phyloP scores from a whole-genome alignment of 2,113 vertebrate genomes.

The Solenodon paradoxus region DNA sequence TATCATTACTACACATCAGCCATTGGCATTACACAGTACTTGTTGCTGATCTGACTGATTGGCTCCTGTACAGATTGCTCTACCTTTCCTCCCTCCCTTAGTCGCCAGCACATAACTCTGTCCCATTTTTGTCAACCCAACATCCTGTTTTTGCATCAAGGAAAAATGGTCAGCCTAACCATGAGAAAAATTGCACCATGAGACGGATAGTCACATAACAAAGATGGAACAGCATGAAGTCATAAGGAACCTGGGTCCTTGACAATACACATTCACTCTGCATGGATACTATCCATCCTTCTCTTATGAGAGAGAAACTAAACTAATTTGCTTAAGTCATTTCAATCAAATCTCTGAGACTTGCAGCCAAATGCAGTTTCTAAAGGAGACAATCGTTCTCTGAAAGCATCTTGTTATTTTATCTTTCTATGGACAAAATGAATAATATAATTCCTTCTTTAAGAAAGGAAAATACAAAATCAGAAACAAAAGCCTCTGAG shows the following conservation, averaged over 20 bases:
- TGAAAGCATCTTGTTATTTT: constrained; percentile 5
- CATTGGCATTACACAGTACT: no score
- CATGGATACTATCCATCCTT: neutral
- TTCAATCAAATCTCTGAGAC: neutral
- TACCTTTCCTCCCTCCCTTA: no score
- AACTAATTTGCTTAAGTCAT: neutral
- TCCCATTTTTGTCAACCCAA: no score
- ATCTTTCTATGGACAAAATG: neutral
- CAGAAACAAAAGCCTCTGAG: neutral
- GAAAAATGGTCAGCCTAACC: no score
- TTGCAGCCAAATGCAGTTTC: neutral
- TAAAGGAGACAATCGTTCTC: neutral
- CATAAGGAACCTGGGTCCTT: neutral
- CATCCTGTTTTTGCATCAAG: no score
- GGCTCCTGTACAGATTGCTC: no score
- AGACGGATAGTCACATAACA: neutral
- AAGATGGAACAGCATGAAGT: neutral
- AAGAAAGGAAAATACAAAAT: neutral
- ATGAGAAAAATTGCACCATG: neutral
- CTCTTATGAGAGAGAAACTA: neutral
- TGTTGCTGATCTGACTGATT: no score
- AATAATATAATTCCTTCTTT: neutral
- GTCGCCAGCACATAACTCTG: no score
- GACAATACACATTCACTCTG: neutral
- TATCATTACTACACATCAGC: no score